Conservation (phyloP, 1,140 invertebrate species). For the Nylanderia fulva region DNA sequence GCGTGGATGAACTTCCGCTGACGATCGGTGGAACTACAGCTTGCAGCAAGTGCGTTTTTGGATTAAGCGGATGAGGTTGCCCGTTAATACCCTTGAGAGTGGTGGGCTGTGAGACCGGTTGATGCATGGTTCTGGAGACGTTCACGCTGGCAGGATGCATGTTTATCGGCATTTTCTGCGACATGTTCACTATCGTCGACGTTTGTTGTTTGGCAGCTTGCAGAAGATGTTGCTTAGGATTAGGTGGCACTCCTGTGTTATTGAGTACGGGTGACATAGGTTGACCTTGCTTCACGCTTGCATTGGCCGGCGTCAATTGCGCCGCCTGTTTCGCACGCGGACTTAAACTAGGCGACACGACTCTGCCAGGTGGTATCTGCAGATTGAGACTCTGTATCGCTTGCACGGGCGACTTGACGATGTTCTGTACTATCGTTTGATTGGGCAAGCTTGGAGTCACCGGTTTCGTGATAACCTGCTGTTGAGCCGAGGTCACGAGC, state of each 20-base stretch:
- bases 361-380: conserved; percentile 78
- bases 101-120: conserved; percentile 79
- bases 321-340: conserved; percentile 75
- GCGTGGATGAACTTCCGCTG: conserved; percentile 87
- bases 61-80: conserved; percentile 83
- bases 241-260: conserved; percentile 78
- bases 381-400: conserved; percentile 80
- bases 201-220: conserved; percentile 81
- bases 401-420: conserved; percentile 79
- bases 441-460: conserved; percentile 66
- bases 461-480: conserved; percentile 77
- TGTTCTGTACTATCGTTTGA: conserved; percentile 80
- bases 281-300: conserved; percentile 73
- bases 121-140: conserved; percentile 77
- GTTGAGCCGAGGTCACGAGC: conserved; percentile 69
- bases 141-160: conserved; percentile 76
- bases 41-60: conserved; percentile 85
- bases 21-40: conserved; percentile 84
- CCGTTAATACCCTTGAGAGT: conserved; percentile 81
- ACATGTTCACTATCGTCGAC: conserved; percentile 79
- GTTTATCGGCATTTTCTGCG: conserved; percentile 79
- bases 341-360: conserved; percentile 81
- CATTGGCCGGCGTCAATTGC: conserved; percentile 67
- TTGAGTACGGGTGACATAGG: conserved; percentile 84
- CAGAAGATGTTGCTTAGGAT: conserved; percentile 83